Conservation (phyloP, 2,888 invertebrate species). For the Noctua pronuba region DNA sequence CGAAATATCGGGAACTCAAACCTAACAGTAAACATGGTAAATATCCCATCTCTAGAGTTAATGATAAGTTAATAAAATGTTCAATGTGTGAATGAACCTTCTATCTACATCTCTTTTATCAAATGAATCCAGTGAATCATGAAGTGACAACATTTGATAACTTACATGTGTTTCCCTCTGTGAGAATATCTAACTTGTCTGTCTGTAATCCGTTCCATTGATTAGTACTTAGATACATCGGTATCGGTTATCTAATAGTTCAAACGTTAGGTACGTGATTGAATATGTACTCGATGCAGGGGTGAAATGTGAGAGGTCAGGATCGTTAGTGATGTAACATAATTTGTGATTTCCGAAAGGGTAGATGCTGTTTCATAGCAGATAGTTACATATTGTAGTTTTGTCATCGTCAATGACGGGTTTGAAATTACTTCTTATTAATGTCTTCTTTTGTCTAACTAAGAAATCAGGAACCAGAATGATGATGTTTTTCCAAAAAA, state of each 20-base stretch:
- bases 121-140: constrained; percentile 10
- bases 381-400: background rate
- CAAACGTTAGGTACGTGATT: constrained; percentile 1
- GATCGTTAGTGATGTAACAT: constrained; percentile 16
- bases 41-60: no score
- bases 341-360: background rate
- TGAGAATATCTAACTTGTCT: constrained; percentile 16
- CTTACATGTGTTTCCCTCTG: constrained; percentile 13
- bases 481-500: background rate
- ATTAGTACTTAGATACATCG: constrained; percentile 1
- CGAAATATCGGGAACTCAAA: no score
- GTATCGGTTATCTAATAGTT: constrained; percentile 29
- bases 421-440: background rate
- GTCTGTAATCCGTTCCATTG: constrained; percentile 13
- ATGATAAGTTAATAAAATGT: no score
- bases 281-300: constrained; percentile 13
- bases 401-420: no score
- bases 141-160: constrained; percentile 36
- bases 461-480: background rate
- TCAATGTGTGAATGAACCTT: constrained; percentile 25
- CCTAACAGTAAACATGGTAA: no score
- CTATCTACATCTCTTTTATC: background rate
- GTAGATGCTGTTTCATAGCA: background rate
- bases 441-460: background rate
- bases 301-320: constrained; percentile 23